phyloP scores from a whole-genome alignment of 2,113 vertebrate species.

The Melanerpes aurifrons region DNA sequence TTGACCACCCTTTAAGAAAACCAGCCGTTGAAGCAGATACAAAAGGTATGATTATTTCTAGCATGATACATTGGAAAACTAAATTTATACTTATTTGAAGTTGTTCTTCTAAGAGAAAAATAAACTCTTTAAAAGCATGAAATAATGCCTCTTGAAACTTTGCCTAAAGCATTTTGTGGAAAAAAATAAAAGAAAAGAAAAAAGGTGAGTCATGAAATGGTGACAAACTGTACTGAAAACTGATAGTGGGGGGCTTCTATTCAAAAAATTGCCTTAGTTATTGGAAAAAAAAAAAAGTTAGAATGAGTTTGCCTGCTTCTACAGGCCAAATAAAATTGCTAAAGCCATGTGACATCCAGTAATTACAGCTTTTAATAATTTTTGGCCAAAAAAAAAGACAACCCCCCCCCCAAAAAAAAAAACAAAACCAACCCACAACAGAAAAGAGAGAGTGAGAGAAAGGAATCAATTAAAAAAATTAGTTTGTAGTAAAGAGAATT shows the following conservation, averaged over 20 bases:
- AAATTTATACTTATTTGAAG: background rate
- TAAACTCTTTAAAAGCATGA: background rate
- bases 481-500: background rate
- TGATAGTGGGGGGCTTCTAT: background rate
- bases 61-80: background rate
- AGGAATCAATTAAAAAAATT: background rate
- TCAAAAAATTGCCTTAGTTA: background rate
- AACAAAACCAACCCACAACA: no score
- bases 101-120: background rate
- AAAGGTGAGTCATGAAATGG: background rate
- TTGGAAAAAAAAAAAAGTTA: background rate
- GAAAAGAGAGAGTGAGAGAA: background rate
- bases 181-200: no score
- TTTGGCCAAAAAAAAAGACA: background rate
- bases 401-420: background rate
- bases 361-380: background rate
- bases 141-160: background rate
- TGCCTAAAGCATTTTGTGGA: background rate
- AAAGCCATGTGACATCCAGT: background rate
- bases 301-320: background rate
- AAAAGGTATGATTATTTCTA: background rate
- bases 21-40: slow-evolving; percentile 32
- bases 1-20: slow-evolving; percentile 22
- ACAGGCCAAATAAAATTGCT: background rate
- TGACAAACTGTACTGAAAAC: background rate